phyloP scores from a whole-genome alignment of 2,888 invertebrate genomes.

The Epistrophe grossulariae region DNA sequence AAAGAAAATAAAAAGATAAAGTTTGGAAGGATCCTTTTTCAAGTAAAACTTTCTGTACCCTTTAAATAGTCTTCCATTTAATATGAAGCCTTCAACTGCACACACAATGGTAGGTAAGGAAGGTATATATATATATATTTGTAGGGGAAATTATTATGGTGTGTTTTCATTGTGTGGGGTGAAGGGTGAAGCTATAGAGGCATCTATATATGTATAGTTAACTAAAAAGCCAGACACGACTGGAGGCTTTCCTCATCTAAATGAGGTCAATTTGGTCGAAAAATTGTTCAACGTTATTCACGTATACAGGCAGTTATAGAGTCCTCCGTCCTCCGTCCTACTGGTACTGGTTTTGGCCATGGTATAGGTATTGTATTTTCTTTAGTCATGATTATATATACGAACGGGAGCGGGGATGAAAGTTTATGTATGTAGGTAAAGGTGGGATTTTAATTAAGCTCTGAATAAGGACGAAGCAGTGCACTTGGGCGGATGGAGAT shows the following conservation, averaged over 20 bases:
- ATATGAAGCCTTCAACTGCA: constrained; percentile 17
- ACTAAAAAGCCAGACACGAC: constrained; percentile 57
- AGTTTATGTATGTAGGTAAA: constrained; percentile 18
- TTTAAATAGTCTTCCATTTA: constrained; percentile 22
- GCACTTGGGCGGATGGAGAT: constrained; percentile 28
- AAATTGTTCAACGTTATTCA: constrained; percentile 24
- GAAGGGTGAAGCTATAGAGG: too few relatives aligned
- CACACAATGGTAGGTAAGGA: not conserved
- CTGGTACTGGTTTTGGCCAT: constrained; percentile 12
- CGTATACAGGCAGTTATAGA: too few relatives aligned
- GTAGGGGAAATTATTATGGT: not conserved
- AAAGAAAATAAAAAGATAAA: not conserved
- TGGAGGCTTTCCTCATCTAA: constrained; percentile 48
- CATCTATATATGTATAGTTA: not conserved
- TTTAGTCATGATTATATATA: constrained; percentile 36
- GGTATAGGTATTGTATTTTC: not conserved
- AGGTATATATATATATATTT: too few relatives aligned
- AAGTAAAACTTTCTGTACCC: not conserved
- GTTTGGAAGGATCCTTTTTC: not conserved
- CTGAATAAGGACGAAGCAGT: constrained; percentile 44
- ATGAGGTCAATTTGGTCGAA: constrained; percentile 66
- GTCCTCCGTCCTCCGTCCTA: not conserved
- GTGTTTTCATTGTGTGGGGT: constrained; percentile 9
- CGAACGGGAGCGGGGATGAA: constrained; percentile 10
- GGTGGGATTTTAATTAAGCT: constrained; percentile 70